Base-by-base conservation (phyloP, 2,113 vertebrate genomes). In the Psittacus erithacus region DNA sequence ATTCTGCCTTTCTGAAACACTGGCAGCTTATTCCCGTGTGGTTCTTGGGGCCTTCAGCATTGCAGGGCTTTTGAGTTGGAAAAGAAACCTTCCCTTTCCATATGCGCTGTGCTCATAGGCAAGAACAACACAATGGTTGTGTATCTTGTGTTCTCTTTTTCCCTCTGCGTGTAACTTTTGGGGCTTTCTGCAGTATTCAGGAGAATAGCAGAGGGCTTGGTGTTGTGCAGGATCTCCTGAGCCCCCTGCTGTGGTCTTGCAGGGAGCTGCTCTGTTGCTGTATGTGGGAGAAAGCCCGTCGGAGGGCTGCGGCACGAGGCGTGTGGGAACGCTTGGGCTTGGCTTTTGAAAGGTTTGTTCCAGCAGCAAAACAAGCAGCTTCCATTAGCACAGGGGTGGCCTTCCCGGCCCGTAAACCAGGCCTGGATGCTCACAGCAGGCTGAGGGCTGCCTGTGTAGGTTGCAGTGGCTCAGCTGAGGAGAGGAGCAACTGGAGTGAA, bases 361-460 rank as follows among this genome's bases (percentile, higher is more conserved):
- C 73, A n/a, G 64, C 68, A 63, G 91, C 38, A 52, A 2, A 67
- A 74, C 65, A 23, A 71, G 77, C 85, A 76, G n/a, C 60, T 75
- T 8, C 50, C 74, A 17, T 15, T 44, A 39, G 25, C 5, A 6
- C 35, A 3, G 7, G 84, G 70, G 14, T 31, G 0, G 19, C 27
- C 27, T 17, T 50, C 35, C 86, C 0, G 1, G 68, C 67, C 44
- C 3, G 1, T 62, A 8, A 22, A 7, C 41, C 7, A 0, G 1
- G 35, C 87, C 49, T 1, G 41, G 60, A 1, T 2, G 1, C 20
- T 20, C 52, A 28, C 41, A 18, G 59, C 44, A 55, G 82, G 77
- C 64, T 8, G n/a, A 60, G 39, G 64, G 63, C 24, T 8, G 20
- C 4, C 7, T 28, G 63, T 2, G 22, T 41, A 23, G 70, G 70